Evolutionary conservation across 2,888 invertebrate genomes (phyloP).

Genomic region (Strigamia transsilvanica): DNA sequence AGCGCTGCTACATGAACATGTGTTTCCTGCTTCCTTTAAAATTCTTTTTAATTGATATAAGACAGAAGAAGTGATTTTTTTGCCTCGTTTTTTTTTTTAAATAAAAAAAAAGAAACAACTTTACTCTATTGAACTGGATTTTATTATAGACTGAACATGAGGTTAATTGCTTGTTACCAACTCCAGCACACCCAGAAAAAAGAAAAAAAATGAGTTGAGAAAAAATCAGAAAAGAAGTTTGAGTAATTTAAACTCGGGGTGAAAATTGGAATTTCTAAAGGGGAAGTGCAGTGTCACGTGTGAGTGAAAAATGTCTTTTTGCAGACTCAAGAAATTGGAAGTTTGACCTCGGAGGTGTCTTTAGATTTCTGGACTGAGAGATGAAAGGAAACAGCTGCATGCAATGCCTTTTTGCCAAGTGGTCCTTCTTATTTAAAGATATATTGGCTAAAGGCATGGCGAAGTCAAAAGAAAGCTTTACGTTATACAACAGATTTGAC

Average conservation of each 20-base stretch:
- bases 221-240: background rate
- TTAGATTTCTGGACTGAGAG: background rate
- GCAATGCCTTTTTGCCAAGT: background rate
- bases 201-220: too few species aligned
- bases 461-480: background rate
- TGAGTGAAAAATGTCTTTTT: too few species aligned
- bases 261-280: slow-evolving; percentile 6
- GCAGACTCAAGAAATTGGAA: background rate
- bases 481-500: background rate
- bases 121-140: background rate
- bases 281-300: too few species aligned
- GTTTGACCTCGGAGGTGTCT: slow-evolving; percentile 4
- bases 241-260: slow-evolving; percentile 10
- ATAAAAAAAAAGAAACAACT: background rate
- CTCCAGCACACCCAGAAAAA: background rate
- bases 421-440: background rate
- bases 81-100: background rate
- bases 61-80: background rate
- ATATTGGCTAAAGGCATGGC: background rate
- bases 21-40: background rate
- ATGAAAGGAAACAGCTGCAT: background rate
- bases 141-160: background rate
- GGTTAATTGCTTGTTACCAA: background rate
- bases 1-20: background rate
- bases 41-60: background rate